These are phyloP conservation scores for Helicolenus hilgendorfi DNA, from an alignment of 2,797 vertebrate genomes.

Conservation along the genomic window DNA sequence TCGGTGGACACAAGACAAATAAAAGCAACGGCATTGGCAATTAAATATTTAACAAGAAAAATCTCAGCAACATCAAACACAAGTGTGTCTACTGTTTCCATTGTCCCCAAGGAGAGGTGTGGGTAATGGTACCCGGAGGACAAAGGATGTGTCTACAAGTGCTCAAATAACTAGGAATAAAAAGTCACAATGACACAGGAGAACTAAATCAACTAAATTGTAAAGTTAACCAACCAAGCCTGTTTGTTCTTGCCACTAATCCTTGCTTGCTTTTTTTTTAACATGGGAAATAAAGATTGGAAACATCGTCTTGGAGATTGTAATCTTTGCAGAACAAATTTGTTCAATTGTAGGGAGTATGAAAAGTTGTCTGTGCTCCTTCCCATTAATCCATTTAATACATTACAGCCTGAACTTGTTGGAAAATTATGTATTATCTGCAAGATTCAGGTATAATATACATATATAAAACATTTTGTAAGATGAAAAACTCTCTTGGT, in stretches of 20 bases:
- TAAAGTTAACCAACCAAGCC: neutral
- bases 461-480: neutral
- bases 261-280: neutral
- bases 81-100: neutral
- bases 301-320: neutral
- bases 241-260: neutral
- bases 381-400: neutral
- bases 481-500: neutral
- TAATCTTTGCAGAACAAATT: neutral
- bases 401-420: no score
- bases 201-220: neutral
- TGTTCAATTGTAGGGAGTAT: neutral
- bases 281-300: neutral
- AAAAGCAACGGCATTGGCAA: constrained; percentile 24
- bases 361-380: neutral
- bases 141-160: neutral
- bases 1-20: constrained; percentile 31
- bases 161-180: neutral
- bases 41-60: constrained; percentile 53
- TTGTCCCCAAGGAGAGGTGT: constrained; percentile 4
- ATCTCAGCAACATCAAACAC: constrained; percentile 13
- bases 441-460: neutral
- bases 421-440: neutral
- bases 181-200: neutral
- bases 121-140: constrained; percentile 26